Base-by-base conservation (phyloP, 2,888 invertebrate species). In the Hofmannophila pseudospretella region DNA sequence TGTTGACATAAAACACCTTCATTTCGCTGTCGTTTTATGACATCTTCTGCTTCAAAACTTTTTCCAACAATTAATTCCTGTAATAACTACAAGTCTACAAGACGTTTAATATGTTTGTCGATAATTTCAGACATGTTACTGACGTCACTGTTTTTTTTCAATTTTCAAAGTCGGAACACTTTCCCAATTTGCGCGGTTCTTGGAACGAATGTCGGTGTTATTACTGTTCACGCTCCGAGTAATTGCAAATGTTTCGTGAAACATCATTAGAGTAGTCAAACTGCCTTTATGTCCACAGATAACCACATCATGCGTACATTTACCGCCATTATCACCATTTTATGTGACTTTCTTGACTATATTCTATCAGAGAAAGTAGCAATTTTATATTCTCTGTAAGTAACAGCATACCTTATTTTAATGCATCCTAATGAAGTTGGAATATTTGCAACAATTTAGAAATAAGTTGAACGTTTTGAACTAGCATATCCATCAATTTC, bases 201-300 rank as follows among this genome's bases (percentile, higher is more conserved):
- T 36, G 38, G 35, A 46, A 48, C 45, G 44, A 42, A 52, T 51
- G 36, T 48, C 49, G 43, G 56, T 59, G 58, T 51, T 57, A 54
- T 51, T 47, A 55, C 54, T 43, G 42, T 65, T 63, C 58, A 64
- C 56, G 67, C 57, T 48, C 55, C 62, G 64, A 65, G 54, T 56
- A 61, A n/a, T 47, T 39, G 44, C 49, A 58, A 69, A 49, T 63
- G 68, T 62, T 42, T 55, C 65, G 60, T 61, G 55, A 57, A 56
- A 49, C 51, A 62, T 70, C 63, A 68, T 68, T 67, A 58, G 49
- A 39, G 50, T 14, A 9, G 16, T 16, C n/a, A 16, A 16, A 30
- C 31, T 32, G 31, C 20, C 20, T 32, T 32, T 20, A 20, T 32
- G 20, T 32, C 10, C 13, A 11, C n/a, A 4, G n/a, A 23, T n/a